Evolutionary conservation across 2,888 invertebrate species (phyloP), one percentile per base, ranked within the genome.

Genomic region (Leucoptera coffeella): DNA sequence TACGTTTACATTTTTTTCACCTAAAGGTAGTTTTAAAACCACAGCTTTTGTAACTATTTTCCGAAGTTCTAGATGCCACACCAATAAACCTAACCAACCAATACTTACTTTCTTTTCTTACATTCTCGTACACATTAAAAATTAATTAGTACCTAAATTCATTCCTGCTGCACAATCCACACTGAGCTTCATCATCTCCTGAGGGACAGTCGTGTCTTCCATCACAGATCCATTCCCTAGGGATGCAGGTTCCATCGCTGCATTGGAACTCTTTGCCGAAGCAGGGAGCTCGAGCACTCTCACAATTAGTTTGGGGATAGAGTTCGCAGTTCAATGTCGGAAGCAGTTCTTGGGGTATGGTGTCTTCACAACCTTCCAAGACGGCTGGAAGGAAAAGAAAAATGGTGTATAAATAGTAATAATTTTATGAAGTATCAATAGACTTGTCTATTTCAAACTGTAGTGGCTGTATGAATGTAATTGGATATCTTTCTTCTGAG

Each of bases 221-320:
- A 36, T 82, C 80, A 40, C 82, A 82, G 24, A 75, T 53, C 78
- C 79, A 80, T 32, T 77, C 74, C 7, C 64, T 43, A 0, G 78
- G 77, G 23, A 80, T 67, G 41, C 80, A 80, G 5, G 74, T 60
- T 0, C 73, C 73, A 36, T 80, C 80, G 0, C 47, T 42, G 34
- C 80, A 80, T 13, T 61, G 48, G 35, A 75, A 54, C 51, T 80
- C 80, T 22, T 72, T 67, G 2, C 46, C 41, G 29, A 57, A 56
- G 41, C 80, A 80, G 4, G 65, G 71, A 1, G 50, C 47, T 14
- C 45, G 48, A 2, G 60, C 52, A 0, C 65, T 67, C 2, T 76
- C 62, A 38, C 81, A 82, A 42, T 77, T 73, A 2, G 56, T 56
- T 23, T 71, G 74, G 1, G 76, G 73, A 45, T 80, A 82, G 24